These are phyloP conservation scores for Cyprinus carpio DNA, from an alignment of 2,113 vertebrate species.

Conservation along the genomic window DNA sequence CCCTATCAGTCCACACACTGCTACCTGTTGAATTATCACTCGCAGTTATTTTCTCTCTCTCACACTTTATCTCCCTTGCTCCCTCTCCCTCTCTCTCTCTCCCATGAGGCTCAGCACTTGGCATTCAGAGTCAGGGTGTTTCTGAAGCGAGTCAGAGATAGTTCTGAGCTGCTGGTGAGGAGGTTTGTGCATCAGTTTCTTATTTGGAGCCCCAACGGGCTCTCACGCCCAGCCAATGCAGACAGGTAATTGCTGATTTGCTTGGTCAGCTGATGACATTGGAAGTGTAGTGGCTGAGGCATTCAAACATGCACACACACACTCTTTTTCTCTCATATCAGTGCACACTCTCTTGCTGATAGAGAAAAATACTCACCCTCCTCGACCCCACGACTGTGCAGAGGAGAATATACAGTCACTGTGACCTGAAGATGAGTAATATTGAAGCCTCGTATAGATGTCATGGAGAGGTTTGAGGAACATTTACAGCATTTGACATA, in stretches of 20 bases:
- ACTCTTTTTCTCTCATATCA: conserved; percentile 52
- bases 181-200: conserved; percentile 58
- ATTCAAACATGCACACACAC: conserved; percentile 27
- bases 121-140: conserved; percentile 72
- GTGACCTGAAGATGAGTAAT: neutral
- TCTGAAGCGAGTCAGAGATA: conserved; percentile 70
- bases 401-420: conserved; percentile 17
- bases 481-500: neutral
- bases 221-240: conserved; percentile 73
- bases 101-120: conserved; percentile 66
- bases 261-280: conserved; percentile 72
- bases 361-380: conserved; percentile 33
- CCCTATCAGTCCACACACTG: conserved; percentile 45
- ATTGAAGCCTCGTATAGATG: neutral
- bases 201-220: conserved; percentile 79
- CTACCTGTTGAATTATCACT: conserved; percentile 56
- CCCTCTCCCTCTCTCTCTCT: conserved; percentile 54
- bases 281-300: conserved; percentile 56
- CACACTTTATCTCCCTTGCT: neutral
- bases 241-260: conserved; percentile 79
- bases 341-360: conserved; percentile 49
- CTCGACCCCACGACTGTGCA: conserved; percentile 7
- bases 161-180: conserved; percentile 73
- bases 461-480: neutral
- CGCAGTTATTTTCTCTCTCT: neutral